phyloP scores from a whole-genome alignment of 2,888 invertebrate genomes.

The Oscheius sp. region DNA sequence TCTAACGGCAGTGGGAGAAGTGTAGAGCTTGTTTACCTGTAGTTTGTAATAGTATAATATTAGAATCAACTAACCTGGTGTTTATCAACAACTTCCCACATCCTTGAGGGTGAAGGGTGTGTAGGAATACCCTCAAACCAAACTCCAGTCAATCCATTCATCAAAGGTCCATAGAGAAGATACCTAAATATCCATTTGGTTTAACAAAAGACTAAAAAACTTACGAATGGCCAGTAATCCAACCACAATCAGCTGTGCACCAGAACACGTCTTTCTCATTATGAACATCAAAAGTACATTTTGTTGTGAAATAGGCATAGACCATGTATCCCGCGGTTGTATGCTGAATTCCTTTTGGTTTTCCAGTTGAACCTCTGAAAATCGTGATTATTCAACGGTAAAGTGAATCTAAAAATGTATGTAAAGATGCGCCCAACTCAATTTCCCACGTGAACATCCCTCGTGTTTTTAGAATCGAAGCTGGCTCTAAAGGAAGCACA shows the following conservation, averaged over 20 bases:
- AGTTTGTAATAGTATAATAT: background rate
- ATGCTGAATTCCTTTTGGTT: conserved; percentile 96
- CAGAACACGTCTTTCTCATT: conserved; percentile 75
- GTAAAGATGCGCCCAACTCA: background rate
- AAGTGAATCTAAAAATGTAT: no score
- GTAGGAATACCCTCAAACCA: conserved; percentile 93
- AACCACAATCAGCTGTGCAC: conserved; percentile 91
- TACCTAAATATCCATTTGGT: conserved; percentile 68
- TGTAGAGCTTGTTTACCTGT: conserved; percentile 88
- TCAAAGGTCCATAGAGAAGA: conserved; percentile 88
- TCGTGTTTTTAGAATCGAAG: background rate
- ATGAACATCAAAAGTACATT: conserved; percentile 81
- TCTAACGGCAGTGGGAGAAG: conserved; percentile 95
- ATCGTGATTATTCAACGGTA: no score
- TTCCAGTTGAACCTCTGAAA: conserved; percentile 87
- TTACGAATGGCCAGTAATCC: conserved; percentile 77
- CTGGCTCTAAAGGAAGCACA: background rate
- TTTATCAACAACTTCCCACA: conserved; percentile 90
- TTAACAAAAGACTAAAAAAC: background rate
- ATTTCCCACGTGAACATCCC: background rate
- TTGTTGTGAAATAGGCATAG: conserved; percentile 88
- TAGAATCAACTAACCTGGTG: conserved; percentile 77
- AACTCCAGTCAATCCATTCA: conserved; percentile 91
- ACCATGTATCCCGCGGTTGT: conserved; percentile 91
- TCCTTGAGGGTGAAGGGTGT: conserved; percentile 89